Conservation (phyloP, 1,140 invertebrate species). For the Penaeus japonicus region DNA sequence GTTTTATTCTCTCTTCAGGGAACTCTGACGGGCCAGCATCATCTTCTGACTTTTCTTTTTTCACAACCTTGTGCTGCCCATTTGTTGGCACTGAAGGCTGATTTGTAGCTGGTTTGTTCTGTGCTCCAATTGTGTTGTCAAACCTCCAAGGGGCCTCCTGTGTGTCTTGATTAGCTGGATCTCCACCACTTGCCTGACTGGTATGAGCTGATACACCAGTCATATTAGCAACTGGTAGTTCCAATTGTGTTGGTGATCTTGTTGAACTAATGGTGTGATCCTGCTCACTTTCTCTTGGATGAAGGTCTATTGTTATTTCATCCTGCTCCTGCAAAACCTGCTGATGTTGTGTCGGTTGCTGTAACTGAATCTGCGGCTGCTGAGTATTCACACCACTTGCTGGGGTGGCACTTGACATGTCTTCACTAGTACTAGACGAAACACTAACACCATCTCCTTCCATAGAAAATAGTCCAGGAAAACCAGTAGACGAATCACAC, state of each 20-base stretch:
- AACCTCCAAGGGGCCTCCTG: conserved; percentile 56
- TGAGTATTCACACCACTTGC: conserved; percentile 10
- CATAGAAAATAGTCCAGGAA: conserved; percentile 58
- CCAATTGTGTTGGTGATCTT: conserved; percentile 36
- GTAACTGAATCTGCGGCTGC: background rate
- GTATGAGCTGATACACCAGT: conserved; percentile 19
- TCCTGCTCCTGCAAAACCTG: conserved; percentile 29
- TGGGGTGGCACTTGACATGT: conserved; percentile 24
- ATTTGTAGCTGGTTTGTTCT: conserved; percentile 16
- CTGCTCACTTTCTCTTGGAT: conserved; percentile 48
- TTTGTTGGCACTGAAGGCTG: background rate
- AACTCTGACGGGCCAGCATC: conserved; percentile 24
- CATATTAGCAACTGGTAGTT: conserved; percentile 34
- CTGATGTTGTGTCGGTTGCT: conserved; percentile 16
- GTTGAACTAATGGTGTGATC: conserved; percentile 54
- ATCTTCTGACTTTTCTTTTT: conserved; percentile 31
- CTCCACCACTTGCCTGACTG: background rate
- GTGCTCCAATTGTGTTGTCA: conserved; percentile 41
- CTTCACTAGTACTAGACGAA: conserved; percentile 58
- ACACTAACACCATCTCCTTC: conserved; percentile 58
- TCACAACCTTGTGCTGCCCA: conserved; percentile 14
- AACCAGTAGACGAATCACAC: conserved; percentile 58
- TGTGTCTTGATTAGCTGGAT: conserved; percentile 21
- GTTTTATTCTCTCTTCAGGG: background rate
- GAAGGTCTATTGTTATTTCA: conserved; percentile 44